Base-by-base conservation (phyloP, 2,797 vertebrate genomes). In the Tangara arthus region DNA sequence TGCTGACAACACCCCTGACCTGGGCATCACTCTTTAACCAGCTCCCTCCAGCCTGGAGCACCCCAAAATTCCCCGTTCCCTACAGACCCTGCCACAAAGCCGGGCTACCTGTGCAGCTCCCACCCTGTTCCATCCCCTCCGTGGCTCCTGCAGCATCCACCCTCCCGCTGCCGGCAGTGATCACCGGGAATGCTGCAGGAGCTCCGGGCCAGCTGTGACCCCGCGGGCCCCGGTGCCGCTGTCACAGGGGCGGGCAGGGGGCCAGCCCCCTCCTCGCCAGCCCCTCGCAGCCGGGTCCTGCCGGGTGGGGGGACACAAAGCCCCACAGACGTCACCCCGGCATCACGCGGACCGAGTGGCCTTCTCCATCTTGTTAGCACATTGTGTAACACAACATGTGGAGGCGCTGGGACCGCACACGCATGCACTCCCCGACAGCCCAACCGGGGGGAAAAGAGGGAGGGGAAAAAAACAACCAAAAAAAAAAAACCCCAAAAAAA, bases 351-450 rank as follows among this genome's bases (percentile, higher is more conserved):
- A 6, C 84, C 82, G 63, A 89, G 82, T 15, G 94, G 89, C 83
- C 87, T 53, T 68, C 87, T 87, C 93, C 96, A 96, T 96, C 90
- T 96, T 97, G 95, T 95, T 95, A 95, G 94, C 91, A 95, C 96
- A 93, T 97, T 96, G 90, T 90, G 96, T 90, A 96, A 97, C 94
- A 93, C 96, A 79, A 69, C 66, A 94, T 93, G 93, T 89, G 94
- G 75, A 94, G 90, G 93, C 87, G 46, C 84, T 70, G 86, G 89
- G 92, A 96, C 96, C 90, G 89, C 95, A 95, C 97, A 91, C 64
- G 18, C 87, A 90, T 83, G 86, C 77, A 69, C 91, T 91, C 86
- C 86, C 86, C 44, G 59, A 93, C 94, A 90, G 93, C 92, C 87
- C 93, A 63, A 82, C 61, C 14, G 18, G 49, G 86, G 87, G 80